A percentile compares a stretch with the other conserved stretches of the same genome.
Conservation (phyloP, 2,888 invertebrate genomes). For the Gastracanthus pulcherrimus region DNA sequence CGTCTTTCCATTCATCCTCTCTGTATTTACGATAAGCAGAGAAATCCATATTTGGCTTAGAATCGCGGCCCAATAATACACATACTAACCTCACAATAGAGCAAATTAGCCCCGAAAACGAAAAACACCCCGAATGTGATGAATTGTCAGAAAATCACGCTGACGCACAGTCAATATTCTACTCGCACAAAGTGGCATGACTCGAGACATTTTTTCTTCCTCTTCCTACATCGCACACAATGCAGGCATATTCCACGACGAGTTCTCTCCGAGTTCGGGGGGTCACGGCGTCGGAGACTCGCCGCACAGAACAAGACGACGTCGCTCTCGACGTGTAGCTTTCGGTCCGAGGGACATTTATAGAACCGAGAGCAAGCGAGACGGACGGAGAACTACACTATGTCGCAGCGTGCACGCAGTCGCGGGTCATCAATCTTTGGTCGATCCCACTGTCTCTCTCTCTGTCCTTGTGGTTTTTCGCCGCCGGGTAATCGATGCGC, state of each 20-base stretch:
- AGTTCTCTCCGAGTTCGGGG: neutral
- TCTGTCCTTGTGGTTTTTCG: too few species aligned
- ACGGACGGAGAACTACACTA: too few species aligned
- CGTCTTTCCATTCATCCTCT: too few species aligned
- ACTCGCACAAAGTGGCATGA: neutral
- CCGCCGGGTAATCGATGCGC: conserved; percentile 52
- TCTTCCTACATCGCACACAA: neutral
- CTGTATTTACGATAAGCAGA: neutral
- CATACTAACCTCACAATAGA: conserved; percentile 41
- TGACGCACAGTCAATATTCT: neutral
- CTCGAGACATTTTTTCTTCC: neutral
- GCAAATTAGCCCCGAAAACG: conserved; percentile 14
- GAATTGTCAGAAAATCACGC: conserved; percentile 46
- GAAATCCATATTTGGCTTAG: neutral
- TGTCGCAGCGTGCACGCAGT: neutral
- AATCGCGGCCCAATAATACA: neutral
- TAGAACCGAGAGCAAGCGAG: conserved; percentile 34
- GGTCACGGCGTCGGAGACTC: neutral
- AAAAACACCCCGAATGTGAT: conserved; percentile 28
- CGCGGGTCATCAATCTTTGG: conserved; percentile 56
- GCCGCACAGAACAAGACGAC: neutral
- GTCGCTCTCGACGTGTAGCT: neutral
- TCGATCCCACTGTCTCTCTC: neutral
- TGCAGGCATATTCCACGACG: neutral
- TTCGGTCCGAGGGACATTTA: conserved; percentile 35